Evolutionary conservation across 2,797 vertebrate genomes (phyloP).

Genomic region (Gymnothorax javanicus): DNA sequence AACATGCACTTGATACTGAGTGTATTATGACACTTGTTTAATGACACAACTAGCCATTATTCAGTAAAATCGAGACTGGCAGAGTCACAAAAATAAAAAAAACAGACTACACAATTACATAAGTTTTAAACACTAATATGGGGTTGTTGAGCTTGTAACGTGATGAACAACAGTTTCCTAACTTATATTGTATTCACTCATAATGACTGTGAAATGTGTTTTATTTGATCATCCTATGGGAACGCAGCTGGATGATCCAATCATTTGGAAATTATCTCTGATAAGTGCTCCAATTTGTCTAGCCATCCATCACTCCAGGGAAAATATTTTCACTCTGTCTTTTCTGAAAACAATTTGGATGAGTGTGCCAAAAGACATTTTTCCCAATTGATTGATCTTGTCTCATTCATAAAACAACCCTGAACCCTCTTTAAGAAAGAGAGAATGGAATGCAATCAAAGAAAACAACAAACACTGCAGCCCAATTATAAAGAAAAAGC

Average conservation of each 20-base stretch:
- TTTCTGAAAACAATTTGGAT: not conserved
- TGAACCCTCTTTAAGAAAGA: not conserved
- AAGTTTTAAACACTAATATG: not conserved
- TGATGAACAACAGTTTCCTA: not conserved
- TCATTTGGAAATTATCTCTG: not conserved
- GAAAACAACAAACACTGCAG: conserved; percentile 22
- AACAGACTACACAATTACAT: not conserved
- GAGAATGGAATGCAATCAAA: not conserved
- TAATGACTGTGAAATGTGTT: not conserved
- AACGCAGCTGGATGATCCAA: not conserved
- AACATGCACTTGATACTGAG: not conserved
- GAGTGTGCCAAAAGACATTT: not conserved
- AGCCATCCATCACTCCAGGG: not conserved
- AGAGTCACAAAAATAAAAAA: not conserved
- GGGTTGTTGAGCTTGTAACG: not conserved
- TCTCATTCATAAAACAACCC: not conserved
- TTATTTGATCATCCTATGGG: not conserved
- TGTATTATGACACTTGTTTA: not conserved
- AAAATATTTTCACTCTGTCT: not conserved
- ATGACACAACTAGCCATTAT: not conserved
- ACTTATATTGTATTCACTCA: not conserved
- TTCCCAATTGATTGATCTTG: not conserved
- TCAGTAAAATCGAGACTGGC: not conserved
- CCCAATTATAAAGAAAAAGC: conserved; percentile 19
- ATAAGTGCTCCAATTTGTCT: not conserved